Percentiles rank a stretch among this genome's conserved stretches.
Conservation (phyloP, 2,113 vertebrate species). For the Loxodonta africana region DNA sequence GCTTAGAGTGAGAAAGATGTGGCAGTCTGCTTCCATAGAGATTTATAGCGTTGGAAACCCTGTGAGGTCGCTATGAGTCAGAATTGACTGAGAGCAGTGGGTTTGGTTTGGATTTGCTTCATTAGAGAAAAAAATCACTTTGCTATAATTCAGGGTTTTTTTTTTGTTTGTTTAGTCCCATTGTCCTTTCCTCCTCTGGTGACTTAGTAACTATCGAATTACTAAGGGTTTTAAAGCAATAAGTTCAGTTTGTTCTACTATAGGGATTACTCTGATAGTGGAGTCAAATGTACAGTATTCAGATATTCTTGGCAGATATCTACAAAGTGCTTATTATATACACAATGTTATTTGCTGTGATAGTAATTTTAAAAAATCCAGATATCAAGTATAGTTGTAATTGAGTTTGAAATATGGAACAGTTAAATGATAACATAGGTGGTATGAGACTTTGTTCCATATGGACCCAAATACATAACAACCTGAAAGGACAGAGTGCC, state of each 20-base stretch:
- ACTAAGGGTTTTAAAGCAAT: constrained; percentile 47
- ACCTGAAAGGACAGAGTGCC: constrained; percentile 30
- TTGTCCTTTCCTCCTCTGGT: constrained; percentile 2
- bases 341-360: neutral
- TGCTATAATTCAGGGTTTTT: constrained; percentile 33
- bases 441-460: constrained; percentile 38
- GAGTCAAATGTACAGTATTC: constrained; percentile 18
- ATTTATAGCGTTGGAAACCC: too few relatives aligned
- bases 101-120: neutral
- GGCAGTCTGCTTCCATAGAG: too few relatives aligned
- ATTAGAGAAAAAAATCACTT: neutral
- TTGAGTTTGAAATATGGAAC: constrained; percentile 41
- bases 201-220: constrained; percentile 35
- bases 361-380: neutral
- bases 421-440: constrained; percentile 39
- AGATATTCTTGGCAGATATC: constrained; percentile 55
- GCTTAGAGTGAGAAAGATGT: too few relatives aligned
- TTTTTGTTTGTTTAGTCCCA: neutral
- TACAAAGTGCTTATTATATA: constrained; percentile 55
- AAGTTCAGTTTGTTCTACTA: neutral
- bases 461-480: neutral
- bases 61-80: too few relatives aligned
- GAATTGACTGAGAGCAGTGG: too few relatives aligned
- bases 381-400: constrained; percentile 16
- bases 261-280: neutral